Conservation (phyloP, 1,140 invertebrate genomes). For the Pseudobourletiella spinata region DNA sequence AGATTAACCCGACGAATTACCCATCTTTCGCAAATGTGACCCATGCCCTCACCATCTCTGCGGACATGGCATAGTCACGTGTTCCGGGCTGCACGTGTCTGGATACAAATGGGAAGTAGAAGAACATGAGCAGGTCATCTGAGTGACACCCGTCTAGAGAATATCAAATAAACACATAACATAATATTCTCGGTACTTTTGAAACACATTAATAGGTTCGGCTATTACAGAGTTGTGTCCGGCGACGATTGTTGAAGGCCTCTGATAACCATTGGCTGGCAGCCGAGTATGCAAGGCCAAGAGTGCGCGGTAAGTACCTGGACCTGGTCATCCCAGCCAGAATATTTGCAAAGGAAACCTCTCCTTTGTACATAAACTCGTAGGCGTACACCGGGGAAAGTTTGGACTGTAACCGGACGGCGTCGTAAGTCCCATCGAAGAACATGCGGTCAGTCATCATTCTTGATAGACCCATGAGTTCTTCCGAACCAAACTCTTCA, state of each 20-base stretch:
- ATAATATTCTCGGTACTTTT: neutral
- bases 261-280: neutral
- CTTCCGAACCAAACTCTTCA: neutral
- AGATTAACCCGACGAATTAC: constrained; percentile 3
- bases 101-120: constrained; percentile 7
- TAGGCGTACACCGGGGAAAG: constrained; percentile 17
- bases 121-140: constrained; percentile 17
- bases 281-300: constrained; percentile 3
- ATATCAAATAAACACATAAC: neutral
- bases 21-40: constrained; percentile 14
- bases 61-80: constrained; percentile 9
- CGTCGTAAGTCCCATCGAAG: constrained; percentile 20
- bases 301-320: neutral
- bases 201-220: neutral
- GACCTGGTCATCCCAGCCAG: constrained; percentile 11
- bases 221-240: neutral
- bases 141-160: neutral
- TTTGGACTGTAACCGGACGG: constrained; percentile 10
- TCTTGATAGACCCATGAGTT: constrained; percentile 1
- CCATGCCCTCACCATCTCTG: constrained; percentile 6
- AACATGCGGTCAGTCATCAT: constrained; percentile 26
- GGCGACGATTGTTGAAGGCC: neutral
- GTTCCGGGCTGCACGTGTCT: neutral
- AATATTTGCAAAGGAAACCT: constrained; percentile 24
- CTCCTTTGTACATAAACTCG: constrained; percentile 20